Conservation (phyloP, 2,888 invertebrate species). For the Stomorhina lunata region DNA sequence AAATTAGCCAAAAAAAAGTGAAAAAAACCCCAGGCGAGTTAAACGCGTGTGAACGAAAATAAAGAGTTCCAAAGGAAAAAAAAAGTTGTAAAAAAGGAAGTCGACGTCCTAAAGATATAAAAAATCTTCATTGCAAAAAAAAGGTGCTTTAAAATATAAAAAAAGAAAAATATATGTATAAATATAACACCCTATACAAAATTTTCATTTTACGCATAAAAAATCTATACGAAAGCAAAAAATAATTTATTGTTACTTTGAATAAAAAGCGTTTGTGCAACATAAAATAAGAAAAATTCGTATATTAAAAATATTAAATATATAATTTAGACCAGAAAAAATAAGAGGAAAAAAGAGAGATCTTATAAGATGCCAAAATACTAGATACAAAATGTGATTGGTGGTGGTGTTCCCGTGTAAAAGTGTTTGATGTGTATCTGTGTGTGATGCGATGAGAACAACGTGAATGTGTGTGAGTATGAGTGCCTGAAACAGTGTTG, state of each 20-base stretch:
- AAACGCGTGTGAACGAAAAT: conserved; percentile 30
- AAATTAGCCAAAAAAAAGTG: conserved; percentile 27
- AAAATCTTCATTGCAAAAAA: conserved; percentile 33
- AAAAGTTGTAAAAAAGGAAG: not conserved
- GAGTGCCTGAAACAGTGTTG: conserved; percentile 32
- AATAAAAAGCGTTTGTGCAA: not conserved
- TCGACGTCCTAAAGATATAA: conserved; percentile 14
- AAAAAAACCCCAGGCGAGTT: not conserved
- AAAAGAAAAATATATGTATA: conserved; percentile 18
- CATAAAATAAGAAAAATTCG: conserved; percentile 10
- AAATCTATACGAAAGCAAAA: not conserved
- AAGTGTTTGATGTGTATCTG: conserved; percentile 44
- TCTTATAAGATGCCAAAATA: conserved; percentile 65
- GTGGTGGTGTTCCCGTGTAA: conserved; percentile 19
- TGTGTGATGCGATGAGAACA: not conserved
- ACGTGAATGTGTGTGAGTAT: conserved; percentile 5
- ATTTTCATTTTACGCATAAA: conserved; percentile 10
- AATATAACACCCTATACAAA: conserved; percentile 31
- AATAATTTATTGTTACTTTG: not conserved
- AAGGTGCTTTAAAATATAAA: conserved; percentile 45
- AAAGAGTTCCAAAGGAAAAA: conserved; percentile 13
- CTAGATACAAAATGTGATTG: conserved; percentile 62
- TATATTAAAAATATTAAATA: conserved; percentile 41
- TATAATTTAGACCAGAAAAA: conserved; percentile 41
- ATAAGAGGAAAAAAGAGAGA: conserved; percentile 14